Percentiles rank a stretch among this genome's conserved stretches.
Evolutionary conservation across 2,888 invertebrate species (phyloP).

Genomic region (Drosophila meridionalis): DNA sequence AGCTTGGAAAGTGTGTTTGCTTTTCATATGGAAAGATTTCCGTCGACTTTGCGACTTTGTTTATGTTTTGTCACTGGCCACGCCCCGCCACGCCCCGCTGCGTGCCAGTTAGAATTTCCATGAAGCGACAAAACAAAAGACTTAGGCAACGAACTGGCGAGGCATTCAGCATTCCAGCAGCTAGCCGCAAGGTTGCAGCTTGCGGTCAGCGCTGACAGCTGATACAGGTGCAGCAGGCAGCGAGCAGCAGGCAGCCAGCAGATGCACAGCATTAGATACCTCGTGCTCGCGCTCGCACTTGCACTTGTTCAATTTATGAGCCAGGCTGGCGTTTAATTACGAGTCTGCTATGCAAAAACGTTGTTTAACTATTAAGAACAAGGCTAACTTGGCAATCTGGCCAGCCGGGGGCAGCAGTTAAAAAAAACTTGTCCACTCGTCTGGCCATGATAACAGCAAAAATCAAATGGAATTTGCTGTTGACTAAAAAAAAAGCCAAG

Average conservation of each 20-base stretch:
- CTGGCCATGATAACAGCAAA: constrained; percentile 44
- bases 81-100: constrained; percentile 31
- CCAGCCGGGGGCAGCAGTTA: constrained; percentile 22
- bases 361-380: constrained; percentile 71
- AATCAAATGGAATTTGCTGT: constrained; percentile 4
- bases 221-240: constrained; percentile 45
- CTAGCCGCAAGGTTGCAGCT: constrained; percentile 49
- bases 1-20: constrained; percentile 51
- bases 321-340: constrained; percentile 58
- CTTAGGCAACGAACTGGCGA: constrained; percentile 69
- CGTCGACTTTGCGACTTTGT: neutral
- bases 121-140: constrained; percentile 58
- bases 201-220: constrained; percentile 62
- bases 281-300: constrained; percentile 30
- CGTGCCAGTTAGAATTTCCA: constrained; percentile 61
- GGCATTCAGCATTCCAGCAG: constrained; percentile 48
- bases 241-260: constrained; percentile 45
- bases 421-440: constrained; percentile 27
- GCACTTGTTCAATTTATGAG: constrained; percentile 42
- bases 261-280: constrained; percentile 43
- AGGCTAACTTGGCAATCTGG: constrained; percentile 63
- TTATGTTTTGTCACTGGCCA: constrained; percentile 13
- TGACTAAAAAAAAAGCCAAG: neutral
- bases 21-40: constrained; percentile 33
- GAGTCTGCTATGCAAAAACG: constrained; percentile 56